Evolutionary conservation across 2,797 vertebrate genomes (phyloP).

Genomic region (Microctenopoma lineatum): DNA sequence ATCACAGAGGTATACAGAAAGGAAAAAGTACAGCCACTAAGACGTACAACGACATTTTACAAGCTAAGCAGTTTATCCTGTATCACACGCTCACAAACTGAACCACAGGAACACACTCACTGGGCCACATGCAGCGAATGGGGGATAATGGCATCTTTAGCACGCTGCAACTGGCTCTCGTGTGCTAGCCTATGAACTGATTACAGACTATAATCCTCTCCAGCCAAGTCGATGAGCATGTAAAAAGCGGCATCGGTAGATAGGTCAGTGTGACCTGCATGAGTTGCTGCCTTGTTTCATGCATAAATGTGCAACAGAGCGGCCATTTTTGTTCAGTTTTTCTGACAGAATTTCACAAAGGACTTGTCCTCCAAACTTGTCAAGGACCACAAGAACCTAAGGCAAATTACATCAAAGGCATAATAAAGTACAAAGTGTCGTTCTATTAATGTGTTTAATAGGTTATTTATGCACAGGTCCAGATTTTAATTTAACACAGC

Average conservation of each 20-base stretch:
- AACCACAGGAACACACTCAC: slow-evolving; percentile 51
- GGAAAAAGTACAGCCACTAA: slow-evolving; percentile 20
- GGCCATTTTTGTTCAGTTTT: not conserved
- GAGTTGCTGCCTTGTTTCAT: not conserved
- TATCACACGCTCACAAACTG: slow-evolving; percentile 65
- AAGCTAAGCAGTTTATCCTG: slow-evolving; percentile 70
- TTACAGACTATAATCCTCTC: slow-evolving; percentile 79
- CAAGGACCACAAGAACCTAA: no score
- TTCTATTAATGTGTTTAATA: slow-evolving; percentile 24
- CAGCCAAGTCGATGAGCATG: slow-evolving; percentile 60
- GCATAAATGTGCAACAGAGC: slow-evolving; percentile 25
- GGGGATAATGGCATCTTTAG: slow-evolving; percentile 79
- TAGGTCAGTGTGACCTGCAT: slow-evolving; percentile 30
- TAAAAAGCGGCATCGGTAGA: slow-evolving; percentile 47
- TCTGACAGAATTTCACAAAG: no score
- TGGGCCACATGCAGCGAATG: slow-evolving; percentile 46
- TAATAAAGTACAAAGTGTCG: slow-evolving; percentile 30
- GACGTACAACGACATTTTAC: slow-evolving; percentile 46
- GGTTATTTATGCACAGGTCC: slow-evolving; percentile 26
- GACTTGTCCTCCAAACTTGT: no score
- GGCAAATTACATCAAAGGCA: not conserved
- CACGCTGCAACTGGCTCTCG: slow-evolving; percentile 67
- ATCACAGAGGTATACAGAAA: slow-evolving; percentile 7
- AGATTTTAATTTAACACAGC: slow-evolving; percentile 37
- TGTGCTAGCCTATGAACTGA: slow-evolving; percentile 74